Conservation (phyloP, 1,140 invertebrate genomes). For the Andrena cerasifolii region DNA sequence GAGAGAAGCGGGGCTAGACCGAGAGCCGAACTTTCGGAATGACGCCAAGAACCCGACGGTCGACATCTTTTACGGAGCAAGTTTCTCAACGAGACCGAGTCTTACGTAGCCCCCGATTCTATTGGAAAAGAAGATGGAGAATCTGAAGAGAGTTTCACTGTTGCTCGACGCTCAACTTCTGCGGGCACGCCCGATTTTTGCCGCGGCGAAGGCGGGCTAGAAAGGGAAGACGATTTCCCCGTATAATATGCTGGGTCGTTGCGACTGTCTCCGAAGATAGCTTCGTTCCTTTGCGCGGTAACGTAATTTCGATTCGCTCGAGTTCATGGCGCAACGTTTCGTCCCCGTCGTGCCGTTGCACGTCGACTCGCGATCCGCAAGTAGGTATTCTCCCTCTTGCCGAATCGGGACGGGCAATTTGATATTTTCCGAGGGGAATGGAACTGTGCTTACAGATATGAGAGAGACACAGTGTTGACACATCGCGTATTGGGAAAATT, state of each 20-base stretch:
- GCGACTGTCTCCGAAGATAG: not conserved
- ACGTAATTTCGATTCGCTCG: slow-evolving; percentile 16
- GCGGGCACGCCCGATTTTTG: slow-evolving; percentile 37
- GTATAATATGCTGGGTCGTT: slow-evolving; percentile 27
- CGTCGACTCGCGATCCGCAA: not conserved
- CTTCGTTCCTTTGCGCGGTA: not conserved
- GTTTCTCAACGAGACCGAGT: slow-evolving; percentile 62
- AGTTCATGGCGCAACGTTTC: not conserved
- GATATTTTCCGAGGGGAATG: too few species aligned
- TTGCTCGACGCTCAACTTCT: slow-evolving; percentile 25
- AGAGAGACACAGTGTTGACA: too few species aligned
- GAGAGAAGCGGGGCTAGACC: slow-evolving; percentile 31
- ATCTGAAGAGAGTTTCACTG: slow-evolving; percentile 34
- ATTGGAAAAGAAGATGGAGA: slow-evolving; percentile 15
- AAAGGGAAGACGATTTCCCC: not conserved
- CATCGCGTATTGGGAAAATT: too few species aligned
- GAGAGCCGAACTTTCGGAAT: slow-evolving; percentile 51
- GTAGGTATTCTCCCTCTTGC: not conserved
- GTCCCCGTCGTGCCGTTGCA: not conserved
- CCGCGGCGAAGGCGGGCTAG: not conserved
- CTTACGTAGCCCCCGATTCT: slow-evolving; percentile 42
- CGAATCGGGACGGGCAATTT: not conserved
- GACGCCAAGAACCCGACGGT: slow-evolving; percentile 32
- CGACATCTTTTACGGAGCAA: slow-evolving; percentile 51
- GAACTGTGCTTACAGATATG: too few species aligned